Evolutionary conservation across 2,113 vertebrate species (phyloP).

Genomic region (Poecilia latipinna): DNA sequence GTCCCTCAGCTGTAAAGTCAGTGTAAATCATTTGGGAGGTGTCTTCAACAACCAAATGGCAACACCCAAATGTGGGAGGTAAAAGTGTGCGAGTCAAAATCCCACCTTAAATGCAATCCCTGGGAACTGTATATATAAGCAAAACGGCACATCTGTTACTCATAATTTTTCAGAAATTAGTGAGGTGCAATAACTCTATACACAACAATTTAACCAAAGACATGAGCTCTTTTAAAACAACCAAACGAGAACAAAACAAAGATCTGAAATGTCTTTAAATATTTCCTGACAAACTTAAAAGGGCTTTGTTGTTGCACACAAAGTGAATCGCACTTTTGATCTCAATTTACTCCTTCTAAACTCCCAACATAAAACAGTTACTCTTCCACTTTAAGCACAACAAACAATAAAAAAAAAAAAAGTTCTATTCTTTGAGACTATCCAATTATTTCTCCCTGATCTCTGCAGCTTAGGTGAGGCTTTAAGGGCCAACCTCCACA

Average conservation of each 20-base stretch:
- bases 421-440: too few relatives aligned
- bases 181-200: conserved; percentile 34
- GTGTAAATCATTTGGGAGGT: conserved; percentile 32
- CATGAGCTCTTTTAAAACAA: conserved; percentile 12
- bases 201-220: conserved; percentile 17
- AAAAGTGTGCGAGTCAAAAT: conserved; percentile 11
- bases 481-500: too few relatives aligned
- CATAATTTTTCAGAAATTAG: conserved; percentile 35
- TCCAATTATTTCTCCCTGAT: too few relatives aligned
- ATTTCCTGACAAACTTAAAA: neutral
- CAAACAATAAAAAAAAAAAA: too few relatives aligned
- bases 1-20: conserved; percentile 7
- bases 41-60: conserved; percentile 9
- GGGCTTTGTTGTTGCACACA: neutral
- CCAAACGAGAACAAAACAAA: neutral
- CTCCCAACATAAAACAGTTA: neutral
- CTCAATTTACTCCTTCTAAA: neutral
- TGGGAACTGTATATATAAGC: conserved; percentile 25
- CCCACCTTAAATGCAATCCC: conserved; percentile 28
- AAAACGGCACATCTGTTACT: conserved; percentile 48
- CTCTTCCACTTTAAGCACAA: neutral
- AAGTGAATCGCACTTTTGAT: too few relatives aligned
- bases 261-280: conserved; percentile 5
- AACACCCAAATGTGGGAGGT: conserved; percentile 27
- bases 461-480: too few relatives aligned